Conservation (phyloP, 1,140 invertebrate species). For the Papilio aristodemus region DNA sequence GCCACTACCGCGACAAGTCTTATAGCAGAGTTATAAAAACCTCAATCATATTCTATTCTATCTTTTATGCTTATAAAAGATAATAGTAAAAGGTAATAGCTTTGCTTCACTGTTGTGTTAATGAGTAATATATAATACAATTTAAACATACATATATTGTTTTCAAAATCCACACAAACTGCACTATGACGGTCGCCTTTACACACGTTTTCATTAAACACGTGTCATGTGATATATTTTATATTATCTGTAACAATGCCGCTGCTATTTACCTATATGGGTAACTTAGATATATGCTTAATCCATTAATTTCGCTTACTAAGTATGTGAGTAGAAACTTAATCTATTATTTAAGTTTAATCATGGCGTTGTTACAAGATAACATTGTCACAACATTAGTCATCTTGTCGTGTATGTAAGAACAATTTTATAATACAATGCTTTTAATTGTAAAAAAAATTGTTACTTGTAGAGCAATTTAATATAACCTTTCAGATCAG, state of each 20-base stretch:
- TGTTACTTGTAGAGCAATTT: background rate
- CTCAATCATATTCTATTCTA: no score
- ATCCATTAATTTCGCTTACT: background rate
- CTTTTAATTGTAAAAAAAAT: background rate
- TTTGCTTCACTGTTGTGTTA: no score
- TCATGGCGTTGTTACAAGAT: no score
- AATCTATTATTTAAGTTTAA: background rate
- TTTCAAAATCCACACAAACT: no score
- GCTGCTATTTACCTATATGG: background rate
- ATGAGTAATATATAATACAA: no score
- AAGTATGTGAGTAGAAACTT: constrained; percentile 1
- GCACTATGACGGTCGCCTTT: no score
- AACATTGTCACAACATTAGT: background rate
- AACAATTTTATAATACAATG: background rate
- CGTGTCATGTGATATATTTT: background rate
- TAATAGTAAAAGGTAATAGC: no score
- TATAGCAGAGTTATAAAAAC: no score
- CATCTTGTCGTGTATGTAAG: background rate
- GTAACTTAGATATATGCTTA: background rate
- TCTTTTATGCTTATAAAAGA: no score
- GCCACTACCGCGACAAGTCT: no score
- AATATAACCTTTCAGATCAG: background rate
- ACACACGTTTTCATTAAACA: background rate
- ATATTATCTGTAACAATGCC: background rate
- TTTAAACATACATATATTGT: no score